These are phyloP conservation scores for Aptenodytes forsteri DNA, from an alignment of 2,113 vertebrate genomes.

Conservation along the genomic window DNA sequence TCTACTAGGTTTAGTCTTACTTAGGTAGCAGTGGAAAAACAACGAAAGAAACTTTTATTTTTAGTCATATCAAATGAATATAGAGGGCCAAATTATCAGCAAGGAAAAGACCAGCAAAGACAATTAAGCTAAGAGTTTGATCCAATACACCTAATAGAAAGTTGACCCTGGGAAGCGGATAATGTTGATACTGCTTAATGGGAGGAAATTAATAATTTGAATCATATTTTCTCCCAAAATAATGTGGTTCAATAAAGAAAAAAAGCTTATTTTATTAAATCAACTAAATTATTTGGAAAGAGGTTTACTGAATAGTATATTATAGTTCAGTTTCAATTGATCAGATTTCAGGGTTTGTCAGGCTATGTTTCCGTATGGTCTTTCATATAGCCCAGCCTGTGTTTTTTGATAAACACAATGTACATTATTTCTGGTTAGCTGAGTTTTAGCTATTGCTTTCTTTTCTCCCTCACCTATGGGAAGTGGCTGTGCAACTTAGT, in stretches of 20 bases:
- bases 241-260: constrained; percentile 6
- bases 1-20: neutral
- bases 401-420: neutral
- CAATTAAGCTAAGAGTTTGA: neutral
- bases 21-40: neutral
- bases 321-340: neutral
- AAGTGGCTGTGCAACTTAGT: neutral
- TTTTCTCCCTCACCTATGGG: neutral
- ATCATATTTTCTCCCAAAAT: constrained; percentile 1
- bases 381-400: neutral
- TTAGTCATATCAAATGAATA: neutral
- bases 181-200: constrained; percentile 1
- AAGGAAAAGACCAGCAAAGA: neutral
- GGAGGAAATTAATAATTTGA: constrained; percentile 43
- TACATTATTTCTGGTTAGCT: neutral
- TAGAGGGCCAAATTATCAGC: neutral
- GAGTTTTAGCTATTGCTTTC: neutral
- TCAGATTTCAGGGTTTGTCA: neutral
- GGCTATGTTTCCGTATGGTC: neutral
- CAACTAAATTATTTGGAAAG: neutral
- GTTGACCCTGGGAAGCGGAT: neutral
- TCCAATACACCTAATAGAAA: constrained; percentile 9
- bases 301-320: neutral
- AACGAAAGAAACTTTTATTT: neutral
- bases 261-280: constrained; percentile 1